Conservation (phyloP, 2,113 vertebrate species). For the Ceyx melanurus region DNA sequence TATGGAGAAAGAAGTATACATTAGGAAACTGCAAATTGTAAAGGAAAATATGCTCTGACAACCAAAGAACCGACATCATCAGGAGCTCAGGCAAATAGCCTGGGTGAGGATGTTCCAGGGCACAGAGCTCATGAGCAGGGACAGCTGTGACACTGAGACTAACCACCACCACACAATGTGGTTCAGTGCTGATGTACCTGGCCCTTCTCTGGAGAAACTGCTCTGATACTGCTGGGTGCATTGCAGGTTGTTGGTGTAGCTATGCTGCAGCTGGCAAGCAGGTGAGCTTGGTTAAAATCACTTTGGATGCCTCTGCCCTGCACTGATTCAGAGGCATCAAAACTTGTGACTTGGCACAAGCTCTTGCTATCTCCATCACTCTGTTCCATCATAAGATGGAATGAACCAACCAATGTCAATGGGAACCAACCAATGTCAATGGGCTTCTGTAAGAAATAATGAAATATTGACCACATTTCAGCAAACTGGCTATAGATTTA, state of each 20-base stretch:
- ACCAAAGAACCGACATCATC: neutral
- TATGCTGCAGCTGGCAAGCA: neutral
- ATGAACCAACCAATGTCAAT: neutral
- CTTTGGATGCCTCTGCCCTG: neutral
- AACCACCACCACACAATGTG: rapidly evolving
- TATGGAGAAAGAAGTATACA: neutral
- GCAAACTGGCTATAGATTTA: neutral
- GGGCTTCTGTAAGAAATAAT: neutral
- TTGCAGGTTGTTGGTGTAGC: rapidly evolving
- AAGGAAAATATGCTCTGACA: neutral
- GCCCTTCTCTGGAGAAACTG: neutral
- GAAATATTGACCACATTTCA: neutral
- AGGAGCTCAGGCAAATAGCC: neutral
- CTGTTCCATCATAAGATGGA: neutral
- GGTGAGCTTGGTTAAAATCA: neutral
- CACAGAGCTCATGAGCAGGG: neutral
- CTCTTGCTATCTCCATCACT: neutral
- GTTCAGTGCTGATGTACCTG: neutral
- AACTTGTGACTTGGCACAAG: neutral
- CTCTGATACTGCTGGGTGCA: neutral
- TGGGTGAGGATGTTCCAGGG: neutral
- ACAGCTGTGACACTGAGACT: neutral
- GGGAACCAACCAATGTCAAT: neutral
- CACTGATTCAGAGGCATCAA: neutral
- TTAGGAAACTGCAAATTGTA: neutral